Percentiles rank a stretch among this genome's conserved stretches.
phyloP scores from a whole-genome alignment of 2,113 vertebrate genomes.

The Corythoichthys haematopterus region DNA sequence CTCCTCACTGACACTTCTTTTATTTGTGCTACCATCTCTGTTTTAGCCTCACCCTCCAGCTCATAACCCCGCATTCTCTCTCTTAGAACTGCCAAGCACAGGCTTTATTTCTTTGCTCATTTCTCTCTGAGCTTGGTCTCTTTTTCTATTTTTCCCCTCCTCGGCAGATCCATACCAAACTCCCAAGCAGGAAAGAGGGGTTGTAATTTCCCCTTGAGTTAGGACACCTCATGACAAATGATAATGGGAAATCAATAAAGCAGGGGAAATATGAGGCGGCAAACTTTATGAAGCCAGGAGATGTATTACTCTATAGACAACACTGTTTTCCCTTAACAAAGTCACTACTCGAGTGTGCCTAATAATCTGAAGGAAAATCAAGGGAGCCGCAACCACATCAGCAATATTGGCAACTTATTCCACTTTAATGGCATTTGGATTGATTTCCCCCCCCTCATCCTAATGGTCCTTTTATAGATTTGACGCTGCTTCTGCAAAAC shows the following conservation, averaged over 20 bases:
- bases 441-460: conserved; percentile 97
- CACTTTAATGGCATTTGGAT: conserved; percentile 99
- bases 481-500: conserved; percentile 99
- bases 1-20: conserved; percentile 52
- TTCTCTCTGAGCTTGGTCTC: conserved; percentile 99
- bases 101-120: conserved; percentile 93
- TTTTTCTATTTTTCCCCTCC: conserved; percentile 59
- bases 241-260: conserved; percentile 99
- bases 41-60: conserved; percentile 38
- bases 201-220: conserved; percentile 99
- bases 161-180: conserved; percentile 93
- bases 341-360: conserved; percentile 99
- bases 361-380: conserved; percentile 99
- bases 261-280: conserved; percentile 99
- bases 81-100: conserved; percentile 86
- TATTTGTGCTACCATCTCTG: conserved; percentile 23
- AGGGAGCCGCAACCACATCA: conserved; percentile 99
- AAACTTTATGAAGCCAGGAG: conserved; percentile 99
- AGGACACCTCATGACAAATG: conserved; percentile 99
- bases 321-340: conserved; percentile 99
- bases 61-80: conserved; percentile 65
- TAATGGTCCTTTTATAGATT: conserved; percentile 99
- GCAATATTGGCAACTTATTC: conserved; percentile 99
- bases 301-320: conserved; percentile 99
- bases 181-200: conserved; percentile 86